phyloP scores from a whole-genome alignment of 2,797 vertebrate genomes.

The Cyclopterus lumpus region DNA sequence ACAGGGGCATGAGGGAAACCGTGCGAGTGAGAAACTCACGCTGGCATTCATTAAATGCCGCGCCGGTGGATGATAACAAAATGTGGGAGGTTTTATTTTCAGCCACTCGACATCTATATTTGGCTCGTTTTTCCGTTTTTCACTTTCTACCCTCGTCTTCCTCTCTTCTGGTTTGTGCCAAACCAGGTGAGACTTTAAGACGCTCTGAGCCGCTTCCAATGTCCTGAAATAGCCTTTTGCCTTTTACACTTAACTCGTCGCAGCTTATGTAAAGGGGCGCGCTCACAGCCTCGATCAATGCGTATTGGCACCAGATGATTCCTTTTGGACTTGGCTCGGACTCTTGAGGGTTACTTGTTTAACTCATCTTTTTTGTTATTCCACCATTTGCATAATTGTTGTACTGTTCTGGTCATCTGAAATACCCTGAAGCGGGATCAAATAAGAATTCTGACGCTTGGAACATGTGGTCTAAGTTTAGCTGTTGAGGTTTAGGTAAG shows the following conservation, averaged over 20 bases:
- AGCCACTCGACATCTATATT: slow-evolving; percentile 21
- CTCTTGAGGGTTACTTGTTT: slow-evolving; percentile 18
- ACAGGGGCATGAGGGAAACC: slow-evolving; percentile 13
- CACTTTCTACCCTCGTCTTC: slow-evolving; percentile 1
- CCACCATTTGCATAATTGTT: slow-evolving; percentile 15
- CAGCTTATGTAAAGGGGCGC: slow-evolving; percentile 45
- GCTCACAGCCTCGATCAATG: slow-evolving; percentile 36
- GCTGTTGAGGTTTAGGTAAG: slow-evolving; percentile 15
- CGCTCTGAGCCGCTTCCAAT: slow-evolving; percentile 32
- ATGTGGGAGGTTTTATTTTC: slow-evolving; percentile 9
- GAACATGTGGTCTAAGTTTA: slow-evolving; percentile 37
- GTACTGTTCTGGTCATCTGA: background rate
- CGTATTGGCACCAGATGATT: slow-evolving; percentile 25
- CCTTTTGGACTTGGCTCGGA: slow-evolving; percentile 3
- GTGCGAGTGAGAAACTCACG: slow-evolving; percentile 22
- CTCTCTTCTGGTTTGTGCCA: background rate
- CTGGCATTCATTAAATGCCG: slow-evolving; percentile 55
- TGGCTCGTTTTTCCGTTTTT: slow-evolving; percentile 9
- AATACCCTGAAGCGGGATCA: slow-evolving; percentile 7
- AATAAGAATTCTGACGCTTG: slow-evolving; percentile 17
- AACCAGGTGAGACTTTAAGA: slow-evolving; percentile 21
- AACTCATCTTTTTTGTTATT: slow-evolving; percentile 7
- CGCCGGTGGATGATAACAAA: slow-evolving; percentile 17
- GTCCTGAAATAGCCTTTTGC: slow-evolving; percentile 43
- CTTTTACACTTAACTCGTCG: slow-evolving; percentile 34